Conservation (phyloP, 1,140 invertebrate genomes). For the Diploscapter pachys region DNA sequence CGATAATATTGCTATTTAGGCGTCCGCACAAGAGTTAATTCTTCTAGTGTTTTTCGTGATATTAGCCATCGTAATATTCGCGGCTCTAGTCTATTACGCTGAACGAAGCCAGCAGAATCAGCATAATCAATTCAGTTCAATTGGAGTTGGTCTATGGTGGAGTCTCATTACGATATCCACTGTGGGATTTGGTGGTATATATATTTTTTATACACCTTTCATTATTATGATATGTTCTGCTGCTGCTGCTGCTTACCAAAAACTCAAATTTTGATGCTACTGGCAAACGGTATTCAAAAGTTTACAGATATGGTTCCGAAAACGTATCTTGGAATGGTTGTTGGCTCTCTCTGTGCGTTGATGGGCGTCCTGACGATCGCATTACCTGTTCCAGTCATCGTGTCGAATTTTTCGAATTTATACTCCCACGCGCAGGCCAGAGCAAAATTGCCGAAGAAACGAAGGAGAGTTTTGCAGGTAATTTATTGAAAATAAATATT, state of each 20-base stretch:
- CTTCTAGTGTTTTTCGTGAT: conserved; percentile 85
- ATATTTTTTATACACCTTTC: too few relatives aligned
- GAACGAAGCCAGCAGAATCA: conserved; percentile 72
- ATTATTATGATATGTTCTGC: too few relatives aligned
- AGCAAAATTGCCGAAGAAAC: conserved; percentile 81
- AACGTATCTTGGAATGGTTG: conserved; percentile 69
- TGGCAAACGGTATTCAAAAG: neutral
- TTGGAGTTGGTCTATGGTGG: conserved; percentile 64
- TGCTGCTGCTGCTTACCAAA: conserved; percentile 65
- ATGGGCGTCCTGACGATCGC: conserved; percentile 86
- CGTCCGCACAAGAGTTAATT: conserved; percentile 90
- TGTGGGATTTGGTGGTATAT: conserved; percentile 80
- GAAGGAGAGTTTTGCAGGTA: conserved; percentile 81
- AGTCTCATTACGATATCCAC: conserved; percentile 65
- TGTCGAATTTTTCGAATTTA: conserved; percentile 88
- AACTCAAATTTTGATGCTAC: conserved; percentile 66
- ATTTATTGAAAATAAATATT: neutral
- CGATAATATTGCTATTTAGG: conserved; percentile 25
- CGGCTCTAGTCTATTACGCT: conserved; percentile 84
- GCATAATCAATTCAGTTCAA: conserved; percentile 54
- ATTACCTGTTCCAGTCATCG: conserved; percentile 84
- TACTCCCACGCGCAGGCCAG: conserved; percentile 84
- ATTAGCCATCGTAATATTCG: conserved; percentile 90
- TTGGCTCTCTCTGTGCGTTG: conserved; percentile 81
- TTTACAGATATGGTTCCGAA: conserved; percentile 13